Evolutionary conservation across 2,113 vertebrate species (phyloP).

Genomic region (Austrofundulus limnaeus): DNA sequence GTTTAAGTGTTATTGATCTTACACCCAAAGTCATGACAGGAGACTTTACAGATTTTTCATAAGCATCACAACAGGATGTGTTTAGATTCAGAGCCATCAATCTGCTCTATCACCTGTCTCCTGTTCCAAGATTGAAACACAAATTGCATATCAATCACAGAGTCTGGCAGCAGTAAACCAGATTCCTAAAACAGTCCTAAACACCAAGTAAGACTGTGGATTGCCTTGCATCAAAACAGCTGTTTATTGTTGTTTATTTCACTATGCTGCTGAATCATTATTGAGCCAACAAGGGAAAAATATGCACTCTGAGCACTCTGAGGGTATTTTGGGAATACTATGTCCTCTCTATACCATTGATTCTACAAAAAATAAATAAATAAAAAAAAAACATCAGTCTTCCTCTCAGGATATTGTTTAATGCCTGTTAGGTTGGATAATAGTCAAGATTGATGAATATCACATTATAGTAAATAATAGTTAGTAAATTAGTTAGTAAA

Average conservation of each 20-base stretch:
- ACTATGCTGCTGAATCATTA: neutral
- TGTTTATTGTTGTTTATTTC: conserved; percentile 2
- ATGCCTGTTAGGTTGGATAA: no score
- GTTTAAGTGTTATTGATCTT: neutral
- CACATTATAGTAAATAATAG: neutral
- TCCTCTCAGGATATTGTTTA: no score
- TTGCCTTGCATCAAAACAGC: neutral
- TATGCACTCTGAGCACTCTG: conserved; percentile 11
- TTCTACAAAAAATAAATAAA: neutral
- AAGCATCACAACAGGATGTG: neutral
- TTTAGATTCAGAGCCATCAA: neutral
- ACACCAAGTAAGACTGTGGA: neutral
- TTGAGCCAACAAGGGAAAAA: neutral
- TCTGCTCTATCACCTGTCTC: conserved; percentile 1
- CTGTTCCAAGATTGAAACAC: neutral
- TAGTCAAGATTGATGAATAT: neutral
- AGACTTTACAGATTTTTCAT: neutral
- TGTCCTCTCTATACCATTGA: neutral
- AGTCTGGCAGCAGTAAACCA: neutral
- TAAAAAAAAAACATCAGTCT: no score
- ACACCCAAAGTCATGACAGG: neutral
- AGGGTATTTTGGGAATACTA: neutral
- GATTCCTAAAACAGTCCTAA: neutral
- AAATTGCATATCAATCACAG: neutral
- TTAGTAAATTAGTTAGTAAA: neutral